Percentiles rank a stretch among this genome's conserved stretches.
phyloP scores from a whole-genome alignment of 2,888 invertebrate species.

The Fragum fragum region DNA sequence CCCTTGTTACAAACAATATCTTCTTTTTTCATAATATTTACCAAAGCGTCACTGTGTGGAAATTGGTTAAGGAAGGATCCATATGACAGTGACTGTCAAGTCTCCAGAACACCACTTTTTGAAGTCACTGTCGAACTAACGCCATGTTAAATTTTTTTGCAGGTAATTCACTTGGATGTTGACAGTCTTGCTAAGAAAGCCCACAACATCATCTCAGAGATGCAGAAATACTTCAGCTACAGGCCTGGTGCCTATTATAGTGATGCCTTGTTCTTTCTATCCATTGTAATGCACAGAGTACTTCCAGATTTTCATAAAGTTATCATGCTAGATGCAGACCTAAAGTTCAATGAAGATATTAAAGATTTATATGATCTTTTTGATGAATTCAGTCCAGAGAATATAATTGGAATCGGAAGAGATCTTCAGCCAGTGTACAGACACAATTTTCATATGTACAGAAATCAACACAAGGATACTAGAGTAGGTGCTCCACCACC shows the following conservation, averaged over 20 bases:
- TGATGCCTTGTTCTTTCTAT: constrained; percentile 93
- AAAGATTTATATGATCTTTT: constrained; percentile 91
- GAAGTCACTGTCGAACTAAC: too few species aligned
- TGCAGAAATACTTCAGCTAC: constrained; percentile 91
- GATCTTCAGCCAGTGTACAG: constrained; percentile 93
- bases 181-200: constrained; percentile 89
- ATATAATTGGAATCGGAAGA: constrained; percentile 89
- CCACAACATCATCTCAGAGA: constrained; percentile 90
- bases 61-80: too few species aligned
- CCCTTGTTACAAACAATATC: too few species aligned
- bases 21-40: too few species aligned
- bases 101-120: too few species aligned
- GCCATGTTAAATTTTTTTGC: too few species aligned
- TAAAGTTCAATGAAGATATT: constrained; percentile 91
- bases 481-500: constrained; percentile 89
- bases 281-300: constrained; percentile 91
- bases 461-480: constrained; percentile 89
- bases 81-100: too few species aligned
- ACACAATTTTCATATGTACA: constrained; percentile 91
- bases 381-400: constrained; percentile 89
- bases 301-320: constrained; percentile 90
- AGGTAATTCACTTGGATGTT: constrained; percentile 90
- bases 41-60: too few species aligned
- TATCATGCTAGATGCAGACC: constrained; percentile 93
- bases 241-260: constrained; percentile 92